These are phyloP conservation scores for Heliconius erato DNA, from an alignment of 2,888 invertebrate genomes.

Conservation along the genomic window DNA sequence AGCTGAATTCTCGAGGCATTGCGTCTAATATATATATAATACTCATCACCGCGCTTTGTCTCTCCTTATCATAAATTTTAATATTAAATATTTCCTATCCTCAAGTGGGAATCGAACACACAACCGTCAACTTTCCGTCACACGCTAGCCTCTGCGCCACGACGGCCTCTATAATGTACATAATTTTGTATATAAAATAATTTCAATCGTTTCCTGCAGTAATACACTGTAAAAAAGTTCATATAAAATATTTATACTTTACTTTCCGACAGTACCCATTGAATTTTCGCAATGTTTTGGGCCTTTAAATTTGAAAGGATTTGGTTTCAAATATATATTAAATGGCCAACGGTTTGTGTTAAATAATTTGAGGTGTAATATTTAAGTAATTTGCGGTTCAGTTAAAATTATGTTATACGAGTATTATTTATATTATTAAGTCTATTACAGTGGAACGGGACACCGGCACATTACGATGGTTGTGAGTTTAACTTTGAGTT, in stretches of 20 bases:
- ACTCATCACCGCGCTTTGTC: not conserved
- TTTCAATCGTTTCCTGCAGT: not conserved
- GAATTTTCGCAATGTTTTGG: not conserved
- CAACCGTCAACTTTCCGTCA: not conserved
- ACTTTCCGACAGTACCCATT: not conserved
- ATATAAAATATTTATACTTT: not conserved
- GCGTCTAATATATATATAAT: no score
- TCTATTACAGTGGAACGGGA: not conserved
- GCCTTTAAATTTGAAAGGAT: slow-evolving; percentile 17
- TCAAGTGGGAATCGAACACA: not conserved
- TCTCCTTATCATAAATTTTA: not conserved
- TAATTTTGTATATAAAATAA: not conserved
- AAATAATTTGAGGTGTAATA: slow-evolving; percentile 4
- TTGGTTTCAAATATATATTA: not conserved
- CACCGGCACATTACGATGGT: not conserved
- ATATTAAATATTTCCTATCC: not conserved
- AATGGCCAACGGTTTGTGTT: slow-evolving; percentile 13
- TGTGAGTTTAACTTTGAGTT: not conserved
- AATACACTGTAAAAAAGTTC: not conserved
- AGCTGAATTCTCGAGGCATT: not conserved
- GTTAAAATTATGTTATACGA: not conserved
- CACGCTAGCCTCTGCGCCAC: not conserved
- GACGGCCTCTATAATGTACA: not conserved
- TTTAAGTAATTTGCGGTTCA: slow-evolving; percentile 10
- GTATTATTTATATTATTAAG: not conserved